A percentile compares a stretch with the other conserved stretches of the same genome.
These are phyloP conservation scores for Hemicordylus capensis DNA, from an alignment of 2,113 vertebrate species.

Conservation along the genomic window DNA sequence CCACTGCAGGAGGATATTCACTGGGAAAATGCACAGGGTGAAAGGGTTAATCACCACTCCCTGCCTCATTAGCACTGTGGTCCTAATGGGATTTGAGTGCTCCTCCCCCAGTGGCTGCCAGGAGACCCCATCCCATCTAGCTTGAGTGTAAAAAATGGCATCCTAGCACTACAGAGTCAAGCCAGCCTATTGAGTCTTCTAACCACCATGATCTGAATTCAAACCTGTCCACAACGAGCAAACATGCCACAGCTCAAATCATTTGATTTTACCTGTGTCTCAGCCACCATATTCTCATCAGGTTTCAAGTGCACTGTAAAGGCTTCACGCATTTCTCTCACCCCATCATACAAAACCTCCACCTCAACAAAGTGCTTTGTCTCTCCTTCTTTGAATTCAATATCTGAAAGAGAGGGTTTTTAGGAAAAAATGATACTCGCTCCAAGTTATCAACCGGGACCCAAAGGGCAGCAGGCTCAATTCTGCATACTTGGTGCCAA, in stretches of 20 bases:
- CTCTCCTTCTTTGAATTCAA: constrained; percentile 85
- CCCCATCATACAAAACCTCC: constrained; percentile 83
- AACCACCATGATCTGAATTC: not conserved
- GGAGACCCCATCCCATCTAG: not conserved
- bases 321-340: constrained; percentile 86
- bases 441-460: not conserved
- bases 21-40: not conserved
- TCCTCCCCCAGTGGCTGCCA: not conserved
- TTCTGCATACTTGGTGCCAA: not conserved
- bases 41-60: not conserved
- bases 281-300: constrained; percentile 87
- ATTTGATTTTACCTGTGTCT: constrained; percentile 78
- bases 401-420: constrained; percentile 63
- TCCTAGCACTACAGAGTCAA: not conserved
- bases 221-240: not conserved
- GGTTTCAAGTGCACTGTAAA: constrained; percentile 86
- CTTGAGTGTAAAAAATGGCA: not conserved
- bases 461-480: not conserved
- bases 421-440: not conserved
- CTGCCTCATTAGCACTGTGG: too few species aligned
- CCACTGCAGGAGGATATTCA: not conserved
- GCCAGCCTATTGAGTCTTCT: not conserved
- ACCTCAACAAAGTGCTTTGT: constrained; percentile 83
- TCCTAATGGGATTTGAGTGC: too few species aligned
- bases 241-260: not conserved